Evolutionary conservation across 2,888 invertebrate genomes (phyloP).

Genomic region (Gastrophysa polygoni): DNA sequence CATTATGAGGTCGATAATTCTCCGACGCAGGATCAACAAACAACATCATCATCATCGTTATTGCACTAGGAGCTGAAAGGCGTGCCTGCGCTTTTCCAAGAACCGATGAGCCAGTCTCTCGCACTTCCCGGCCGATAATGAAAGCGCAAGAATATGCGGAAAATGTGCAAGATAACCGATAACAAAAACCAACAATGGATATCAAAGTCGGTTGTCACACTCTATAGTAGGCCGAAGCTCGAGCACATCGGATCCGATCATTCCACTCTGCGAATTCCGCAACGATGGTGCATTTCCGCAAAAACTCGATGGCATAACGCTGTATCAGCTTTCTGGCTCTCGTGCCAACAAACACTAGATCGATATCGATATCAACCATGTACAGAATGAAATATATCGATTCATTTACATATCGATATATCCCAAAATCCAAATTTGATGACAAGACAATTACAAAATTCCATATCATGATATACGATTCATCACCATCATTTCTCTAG

Average conservation of each 20-base stretch:
- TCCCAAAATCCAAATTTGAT: too few species aligned
- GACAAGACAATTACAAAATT: too few species aligned
- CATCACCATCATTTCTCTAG: too few species aligned
- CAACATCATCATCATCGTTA: neutral
- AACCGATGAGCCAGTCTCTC: neutral
- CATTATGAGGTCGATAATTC: neutral
- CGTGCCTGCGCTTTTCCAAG: neutral
- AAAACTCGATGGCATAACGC: too few species aligned
- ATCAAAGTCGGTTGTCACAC: conserved; percentile 14
- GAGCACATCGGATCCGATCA: too few species aligned
- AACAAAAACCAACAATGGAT: conserved; percentile 12
- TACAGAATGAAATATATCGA: too few species aligned
- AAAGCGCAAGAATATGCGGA: conserved; percentile 10
- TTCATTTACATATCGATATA: too few species aligned
- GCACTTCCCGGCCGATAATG: neutral
- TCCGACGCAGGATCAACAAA: neutral
- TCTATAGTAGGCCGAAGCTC: neutral
- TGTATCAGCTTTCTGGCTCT: too few species aligned
- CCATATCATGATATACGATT: too few species aligned
- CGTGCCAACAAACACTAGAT: too few species aligned
- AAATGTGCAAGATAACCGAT: conserved; percentile 16
- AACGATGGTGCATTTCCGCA: too few species aligned
- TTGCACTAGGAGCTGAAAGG: neutral
- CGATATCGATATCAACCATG: too few species aligned
- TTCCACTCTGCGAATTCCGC: neutral